Evolutionary conservation across 2,888 invertebrate species (phyloP), one percentile per base, ranked within the genome.

Genomic region (Clostera curtula): DNA sequence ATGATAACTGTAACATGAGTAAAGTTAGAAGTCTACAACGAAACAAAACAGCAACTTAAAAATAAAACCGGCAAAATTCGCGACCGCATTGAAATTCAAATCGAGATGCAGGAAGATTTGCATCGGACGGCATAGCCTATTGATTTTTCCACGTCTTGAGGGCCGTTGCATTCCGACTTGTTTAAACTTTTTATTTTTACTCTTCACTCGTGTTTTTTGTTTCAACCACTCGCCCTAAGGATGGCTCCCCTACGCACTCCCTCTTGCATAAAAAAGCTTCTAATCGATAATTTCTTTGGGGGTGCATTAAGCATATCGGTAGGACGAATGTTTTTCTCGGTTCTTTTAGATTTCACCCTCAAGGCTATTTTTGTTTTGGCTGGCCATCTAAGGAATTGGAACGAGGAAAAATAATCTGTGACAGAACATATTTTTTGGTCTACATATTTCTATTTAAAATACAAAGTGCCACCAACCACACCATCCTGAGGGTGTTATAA

Each of bases 211-310:
- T 64, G 75, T 80, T 83, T 83, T 83, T 83, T 83, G 83, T 83
- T 83, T 83, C 83, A 80, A 70, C 80, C 75, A 69, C 72, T 71
- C 80, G 68, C 82, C 82, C 77, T 61, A 62, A 55, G 67, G 66
- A 55, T 49, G 54, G 55, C 67, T 67, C 82, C 82, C 83, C 74
- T 64, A 69, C 67, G 71, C 60, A 72, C 52, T 74, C 82, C 79
- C 83, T 83, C 83, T 83, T 83, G 83, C 83, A 83, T 83, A 83
- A 83, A 83, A 83, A 83, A 83, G 83, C 80, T 77, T 75, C 82
- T 83, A 83, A 83, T 83, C 83, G 83, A 83, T 83, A 83, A 83
- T 83, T 83, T 83, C 75, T 83, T 79, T 83, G 83, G 83, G 79
- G 82, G 83, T 82, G 83, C 83, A 83, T 83, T 83, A 83, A 79